These are phyloP conservation scores for Actenoides hombroni DNA, from an alignment of 2,113 vertebrate species.

Conservation along the genomic window DNA sequence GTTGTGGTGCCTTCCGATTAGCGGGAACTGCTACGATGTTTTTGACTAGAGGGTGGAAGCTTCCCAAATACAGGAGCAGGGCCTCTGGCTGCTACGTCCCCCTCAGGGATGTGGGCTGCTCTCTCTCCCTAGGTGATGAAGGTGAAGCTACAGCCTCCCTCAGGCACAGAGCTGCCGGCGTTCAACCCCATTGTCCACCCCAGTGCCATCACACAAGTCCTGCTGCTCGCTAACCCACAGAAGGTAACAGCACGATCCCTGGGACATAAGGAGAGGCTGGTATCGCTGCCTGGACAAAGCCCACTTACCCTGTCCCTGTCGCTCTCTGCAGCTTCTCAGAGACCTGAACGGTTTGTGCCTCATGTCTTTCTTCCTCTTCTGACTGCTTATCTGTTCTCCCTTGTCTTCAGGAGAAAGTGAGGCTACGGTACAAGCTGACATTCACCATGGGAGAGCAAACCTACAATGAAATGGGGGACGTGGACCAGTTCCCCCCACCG, in stretches of 20 bases:
- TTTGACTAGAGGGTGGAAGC: not conserved
- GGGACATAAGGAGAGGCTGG: not conserved
- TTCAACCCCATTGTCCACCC: conserved; percentile 95
- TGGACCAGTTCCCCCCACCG: conserved; percentile 93
- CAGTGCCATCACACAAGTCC: conserved; percentile 92
- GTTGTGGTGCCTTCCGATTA: not conserved
- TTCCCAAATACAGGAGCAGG: not conserved
- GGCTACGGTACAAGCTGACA: conserved; percentile 92
- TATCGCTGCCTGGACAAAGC: not conserved
- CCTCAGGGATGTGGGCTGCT: not conserved
- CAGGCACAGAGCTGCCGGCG: conserved; percentile 87
- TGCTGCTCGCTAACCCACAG: conserved; percentile 93
- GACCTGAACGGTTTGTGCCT: not conserved
- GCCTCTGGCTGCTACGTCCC: not conserved
- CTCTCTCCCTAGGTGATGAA: conserved; percentile 87
- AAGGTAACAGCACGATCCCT: conserved; percentile 76
- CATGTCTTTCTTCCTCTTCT: not conserved
- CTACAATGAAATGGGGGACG: conserved; percentile 91
- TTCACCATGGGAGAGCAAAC: conserved; percentile 89
- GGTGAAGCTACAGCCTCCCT: conserved; percentile 93
- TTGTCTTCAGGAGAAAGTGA: conserved; percentile 90
- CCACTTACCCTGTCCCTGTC: not conserved
- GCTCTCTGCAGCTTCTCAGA: not conserved
- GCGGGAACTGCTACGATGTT: not conserved
- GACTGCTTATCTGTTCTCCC: not conserved